Evolutionary conservation across 2,797 vertebrate species (phyloP).

Genomic region (Danio aesculapii): DNA sequence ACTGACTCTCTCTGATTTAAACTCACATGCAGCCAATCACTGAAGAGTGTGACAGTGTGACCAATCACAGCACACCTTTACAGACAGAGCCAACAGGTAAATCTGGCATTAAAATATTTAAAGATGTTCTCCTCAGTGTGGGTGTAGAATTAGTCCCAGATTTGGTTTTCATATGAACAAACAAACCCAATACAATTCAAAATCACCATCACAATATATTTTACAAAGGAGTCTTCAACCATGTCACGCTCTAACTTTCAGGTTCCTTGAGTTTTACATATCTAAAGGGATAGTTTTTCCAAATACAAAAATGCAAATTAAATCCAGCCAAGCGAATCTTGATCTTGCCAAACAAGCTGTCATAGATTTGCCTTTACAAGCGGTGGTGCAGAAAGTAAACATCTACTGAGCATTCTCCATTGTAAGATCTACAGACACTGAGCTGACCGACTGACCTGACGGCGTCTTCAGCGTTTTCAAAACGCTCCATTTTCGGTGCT

Average conservation of each 20-base stretch:
- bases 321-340: not conserved
- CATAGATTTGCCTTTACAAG: not conserved
- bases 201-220: not conserved
- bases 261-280: not conserved
- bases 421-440: not conserved
- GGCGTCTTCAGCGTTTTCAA: no score
- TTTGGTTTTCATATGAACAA: not conserved
- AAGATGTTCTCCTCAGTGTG: not conserved
- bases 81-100: not conserved
- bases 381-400: not conserved
- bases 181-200: not conserved
- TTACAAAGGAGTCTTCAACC: not conserved
- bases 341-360: not conserved
- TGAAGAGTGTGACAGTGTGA: not conserved
- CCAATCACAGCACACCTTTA: slow-evolving; percentile 6
- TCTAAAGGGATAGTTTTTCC: not conserved
- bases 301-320: not conserved
- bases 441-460: no score
- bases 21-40: not conserved
- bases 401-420: not conserved
- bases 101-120: not conserved
- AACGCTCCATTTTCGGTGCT: no score
- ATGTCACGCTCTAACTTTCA: not conserved
- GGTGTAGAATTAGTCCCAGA: not conserved
- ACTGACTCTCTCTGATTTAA: not conserved